Evolutionary conservation across 2,113 vertebrate species (phyloP), one percentile per base, ranked within the genome.

Genomic region (Pitta sordida): DNA sequence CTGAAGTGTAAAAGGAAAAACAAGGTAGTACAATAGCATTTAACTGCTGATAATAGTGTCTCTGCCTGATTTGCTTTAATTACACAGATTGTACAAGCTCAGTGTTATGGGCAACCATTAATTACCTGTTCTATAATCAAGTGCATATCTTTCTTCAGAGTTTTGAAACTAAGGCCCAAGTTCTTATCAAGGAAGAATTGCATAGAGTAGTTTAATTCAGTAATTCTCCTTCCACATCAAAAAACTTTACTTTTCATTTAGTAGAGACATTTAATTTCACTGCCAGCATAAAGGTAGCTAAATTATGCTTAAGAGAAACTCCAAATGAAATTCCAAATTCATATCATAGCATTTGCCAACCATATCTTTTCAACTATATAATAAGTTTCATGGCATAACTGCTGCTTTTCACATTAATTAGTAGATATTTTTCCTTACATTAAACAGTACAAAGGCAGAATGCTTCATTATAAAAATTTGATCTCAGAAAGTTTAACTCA

Each of bases 21-120:
- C 68, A 5, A 90, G 91, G 36, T 41, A 69, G 70, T 77, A 96
- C 95, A 94, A 94, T 91, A 95, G 82, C 89, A 92, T 96, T 97
- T 97, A 96, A 96, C 88, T 97, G 83, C 93, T 97, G 92, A 97
- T 96, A 96, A 97, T 83, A 96, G 93, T 93, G 81, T 95, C 98
- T 97, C 96, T 97, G 94, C 91, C 82, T 83, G 93, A 96, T 96
- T 96, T 94, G 74, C 67, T 94, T 43, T 97, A 97, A 97, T 97
- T 97, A 96, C 83, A 91, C 83, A 90, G 94, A 84, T 17, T 94
- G 95, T 96, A 91, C 93, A 94, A 41, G 88, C 69, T 96, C 75
- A 70, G 37, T 90, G 90, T 92, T 95, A 97, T 13, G 96, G 83
- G 83, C 96, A 98, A 97, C 96, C 94, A 39, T 93, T 96, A 98